phyloP scores from a whole-genome alignment of 2,888 invertebrate genomes.

The Crepidodera aurea region DNA sequence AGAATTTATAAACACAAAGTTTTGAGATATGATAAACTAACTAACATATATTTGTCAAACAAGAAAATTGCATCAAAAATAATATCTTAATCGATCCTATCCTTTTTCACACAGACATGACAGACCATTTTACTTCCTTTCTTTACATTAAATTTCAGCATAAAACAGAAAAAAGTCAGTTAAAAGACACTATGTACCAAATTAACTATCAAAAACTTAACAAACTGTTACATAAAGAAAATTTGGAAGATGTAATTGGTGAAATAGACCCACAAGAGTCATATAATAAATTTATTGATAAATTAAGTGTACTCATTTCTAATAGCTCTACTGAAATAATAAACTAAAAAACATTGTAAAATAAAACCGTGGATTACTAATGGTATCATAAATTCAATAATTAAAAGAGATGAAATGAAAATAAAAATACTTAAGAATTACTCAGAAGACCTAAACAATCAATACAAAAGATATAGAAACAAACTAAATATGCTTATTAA shows the following conservation, averaged over 20 bases:
- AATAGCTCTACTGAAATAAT: neutral
- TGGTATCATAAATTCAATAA: conserved; percentile 10
- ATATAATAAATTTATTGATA: conserved; percentile 14
- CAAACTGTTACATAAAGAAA: conserved; percentile 14
- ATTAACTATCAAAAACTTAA: conserved; percentile 2
- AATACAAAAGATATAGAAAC: too few relatives aligned
- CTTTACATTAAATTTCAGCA: conserved; percentile 2
- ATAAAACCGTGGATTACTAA: conserved; percentile 11
- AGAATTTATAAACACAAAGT: too few relatives aligned
- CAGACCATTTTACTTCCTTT: conserved; percentile 8
- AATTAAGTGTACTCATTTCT: neutral
- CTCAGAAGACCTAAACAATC: conserved; percentile 2
- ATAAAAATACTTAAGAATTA: conserved; percentile 4
- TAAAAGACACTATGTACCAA: neutral
- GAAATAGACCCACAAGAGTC: conserved; percentile 1
- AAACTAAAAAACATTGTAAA: too few relatives aligned
- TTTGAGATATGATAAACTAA: conserved; percentile 4
- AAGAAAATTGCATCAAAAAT: conserved; percentile 18
- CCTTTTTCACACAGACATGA: conserved; percentile 15
- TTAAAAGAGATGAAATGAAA: conserved; percentile 13
- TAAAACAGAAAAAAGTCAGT: neutral
- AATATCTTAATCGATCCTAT: conserved; percentile 9
- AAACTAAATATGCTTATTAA: too few relatives aligned
- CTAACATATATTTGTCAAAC: conserved; percentile 12
- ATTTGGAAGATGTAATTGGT: conserved; percentile 5